Conservation (phyloP, 2,888 invertebrate genomes). For the Himalopsyche tibetana region DNA sequence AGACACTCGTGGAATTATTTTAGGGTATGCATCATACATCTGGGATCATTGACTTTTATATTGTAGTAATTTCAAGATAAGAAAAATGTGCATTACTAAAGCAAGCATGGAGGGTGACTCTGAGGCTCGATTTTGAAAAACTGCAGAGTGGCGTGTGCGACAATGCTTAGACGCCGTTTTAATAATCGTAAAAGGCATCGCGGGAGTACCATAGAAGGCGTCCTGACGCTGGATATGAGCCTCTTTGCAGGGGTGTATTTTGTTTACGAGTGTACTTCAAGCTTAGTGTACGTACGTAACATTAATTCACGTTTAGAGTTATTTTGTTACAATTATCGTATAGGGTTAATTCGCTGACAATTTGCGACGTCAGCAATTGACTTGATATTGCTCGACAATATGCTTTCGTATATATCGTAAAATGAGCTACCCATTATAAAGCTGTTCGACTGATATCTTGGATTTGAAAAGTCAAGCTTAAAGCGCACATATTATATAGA, state of each 20-base stretch:
- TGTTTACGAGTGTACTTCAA: neutral
- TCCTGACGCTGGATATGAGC: neutral
- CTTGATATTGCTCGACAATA: too few species aligned
- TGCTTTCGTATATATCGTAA: too few species aligned
- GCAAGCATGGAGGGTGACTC: neutral
- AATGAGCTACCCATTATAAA: too few species aligned
- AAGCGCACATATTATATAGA: too few species aligned
- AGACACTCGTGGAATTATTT: neutral
- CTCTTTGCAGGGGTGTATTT: neutral
- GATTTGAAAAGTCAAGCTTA: too few species aligned
- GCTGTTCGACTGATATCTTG: too few species aligned
- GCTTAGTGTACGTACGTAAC: too few species aligned
- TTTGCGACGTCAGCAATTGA: too few species aligned
- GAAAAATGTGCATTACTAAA: slow-evolving; percentile 32
- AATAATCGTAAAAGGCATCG: slow-evolving; percentile 56
- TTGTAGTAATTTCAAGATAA: neutral
- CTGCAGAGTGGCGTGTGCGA: slow-evolving; percentile 31
- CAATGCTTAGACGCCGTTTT: slow-evolving; percentile 47
- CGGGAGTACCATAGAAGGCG: neutral
- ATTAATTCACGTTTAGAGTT: too few species aligned
- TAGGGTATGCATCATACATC: neutral
- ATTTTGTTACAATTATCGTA: too few species aligned
- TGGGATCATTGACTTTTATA: slow-evolving; percentile 5
- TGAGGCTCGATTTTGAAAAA: slow-evolving; percentile 29
- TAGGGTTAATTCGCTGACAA: too few species aligned